These are phyloP conservation scores for Neostethus bicornis DNA, from an alignment of 2,797 vertebrate genomes.

Conservation along the genomic window DNA sequence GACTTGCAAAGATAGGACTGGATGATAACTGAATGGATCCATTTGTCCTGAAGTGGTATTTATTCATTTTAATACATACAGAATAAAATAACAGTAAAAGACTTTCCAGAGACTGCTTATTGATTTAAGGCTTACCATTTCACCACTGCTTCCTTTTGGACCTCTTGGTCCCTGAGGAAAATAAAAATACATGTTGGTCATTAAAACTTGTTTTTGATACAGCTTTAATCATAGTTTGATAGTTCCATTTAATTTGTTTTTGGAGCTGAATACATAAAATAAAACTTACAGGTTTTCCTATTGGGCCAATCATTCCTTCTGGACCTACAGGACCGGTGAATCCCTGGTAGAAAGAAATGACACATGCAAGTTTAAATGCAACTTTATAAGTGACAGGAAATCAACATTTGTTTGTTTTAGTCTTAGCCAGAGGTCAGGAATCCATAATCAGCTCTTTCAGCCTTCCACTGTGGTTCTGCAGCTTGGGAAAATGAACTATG, in stretches of 20 bases:
- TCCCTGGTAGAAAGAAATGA: constrained; percentile 82
- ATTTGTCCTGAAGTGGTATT: no score
- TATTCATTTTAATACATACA: no score
- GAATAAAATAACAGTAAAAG: constrained; percentile 4
- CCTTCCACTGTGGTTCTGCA: no score
- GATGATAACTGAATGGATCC: no score
- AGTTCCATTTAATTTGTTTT: no score
- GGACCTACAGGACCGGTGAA: constrained; percentile 88
- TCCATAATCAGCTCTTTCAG: no score
- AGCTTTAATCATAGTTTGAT: no score
- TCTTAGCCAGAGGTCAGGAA: no score
- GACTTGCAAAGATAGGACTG: neutral
- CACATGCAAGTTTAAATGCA: neutral
- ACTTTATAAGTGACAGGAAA: neutral
- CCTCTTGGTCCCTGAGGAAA: constrained; percentile 86
- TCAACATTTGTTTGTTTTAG: neutral
- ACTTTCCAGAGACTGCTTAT: constrained; percentile 10
- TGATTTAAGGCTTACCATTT: constrained; percentile 86
- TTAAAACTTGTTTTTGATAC: neutral
- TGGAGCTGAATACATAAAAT: constrained; percentile 12
- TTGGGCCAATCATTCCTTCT: constrained; percentile 87
- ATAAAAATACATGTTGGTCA: constrained; percentile 1
- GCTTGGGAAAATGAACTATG: no score
- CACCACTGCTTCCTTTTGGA: constrained; percentile 87
- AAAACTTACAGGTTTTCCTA: constrained; percentile 88